phyloP scores from a whole-genome alignment of 1,140 invertebrate species.

The Leucophenga varia region DNA sequence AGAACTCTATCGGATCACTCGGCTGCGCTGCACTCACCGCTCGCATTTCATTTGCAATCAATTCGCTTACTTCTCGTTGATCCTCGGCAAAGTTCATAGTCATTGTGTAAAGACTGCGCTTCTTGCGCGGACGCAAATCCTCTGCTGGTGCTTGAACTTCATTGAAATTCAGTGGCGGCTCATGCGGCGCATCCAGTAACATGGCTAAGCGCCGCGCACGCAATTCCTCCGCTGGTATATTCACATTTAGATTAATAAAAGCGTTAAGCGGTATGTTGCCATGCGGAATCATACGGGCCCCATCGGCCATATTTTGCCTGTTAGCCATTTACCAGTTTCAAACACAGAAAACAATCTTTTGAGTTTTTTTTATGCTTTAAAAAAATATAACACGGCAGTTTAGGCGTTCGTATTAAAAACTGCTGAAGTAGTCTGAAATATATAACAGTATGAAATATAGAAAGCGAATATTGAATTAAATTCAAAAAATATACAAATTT shows the following conservation, averaged over 20 bases:
- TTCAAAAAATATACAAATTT: too few species aligned
- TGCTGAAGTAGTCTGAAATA: too few species aligned
- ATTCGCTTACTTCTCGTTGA: slow-evolving; percentile 23
- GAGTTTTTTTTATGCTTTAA: neutral
- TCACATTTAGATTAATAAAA: neutral
- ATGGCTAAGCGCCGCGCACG: slow-evolving; percentile 18
- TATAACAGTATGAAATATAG: too few species aligned
- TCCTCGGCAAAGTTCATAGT: slow-evolving; percentile 14
- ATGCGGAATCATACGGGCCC: neutral
- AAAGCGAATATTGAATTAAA: too few species aligned
- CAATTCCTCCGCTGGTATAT: slow-evolving; percentile 10
- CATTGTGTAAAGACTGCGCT: slow-evolving; percentile 31
- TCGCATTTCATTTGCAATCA: slow-evolving; percentile 22
- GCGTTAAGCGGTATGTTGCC: too few species aligned
- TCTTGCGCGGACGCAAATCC: slow-evolving; percentile 21
- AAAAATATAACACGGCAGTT: slow-evolving; percentile 17
- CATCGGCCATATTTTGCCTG: slow-evolving; percentile 2
- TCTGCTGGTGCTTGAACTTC: slow-evolving; percentile 5
- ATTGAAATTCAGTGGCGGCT: slow-evolving; percentile 25
- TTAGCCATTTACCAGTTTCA: slow-evolving; percentile 6
- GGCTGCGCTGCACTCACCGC: slow-evolving; percentile 16
- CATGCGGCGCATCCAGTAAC: slow-evolving; percentile 27
- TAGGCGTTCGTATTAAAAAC: too few species aligned
- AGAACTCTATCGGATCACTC: slow-evolving; percentile 26
- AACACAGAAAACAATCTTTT: slow-evolving; percentile 1